Evolutionary conservation across 64 coral and sea anemone genomes (phyloP), one percentile per base, ranked within the genome.

Genomic region (Dendrophyllia cribrosa): DNA sequence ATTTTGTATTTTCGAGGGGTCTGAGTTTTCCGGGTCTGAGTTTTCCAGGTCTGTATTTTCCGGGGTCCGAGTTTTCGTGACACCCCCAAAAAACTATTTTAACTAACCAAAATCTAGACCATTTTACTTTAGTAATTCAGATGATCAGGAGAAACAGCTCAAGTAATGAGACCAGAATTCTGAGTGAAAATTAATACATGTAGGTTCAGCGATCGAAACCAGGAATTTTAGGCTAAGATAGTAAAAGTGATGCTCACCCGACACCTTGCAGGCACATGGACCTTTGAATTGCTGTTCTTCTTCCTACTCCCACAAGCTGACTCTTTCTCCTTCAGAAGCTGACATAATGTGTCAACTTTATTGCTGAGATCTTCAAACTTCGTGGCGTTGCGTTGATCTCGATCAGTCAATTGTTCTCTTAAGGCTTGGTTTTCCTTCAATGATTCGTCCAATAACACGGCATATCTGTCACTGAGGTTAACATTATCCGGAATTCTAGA

Each of bases 181-280:
- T 9, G 12, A 56, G 53, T 7, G 53, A 56, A 56, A 56, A 56
- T 9, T 56, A 56, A 56, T 12, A 56, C 5, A 6, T 6, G 53
- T 6, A 34, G 34, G 34, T 34, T 34, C 34, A 34, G 34, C 34
- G 3, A 9, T 56, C 7, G 7, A 56, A 56, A 56, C 7, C 7
- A 56, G 12, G 19, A 8, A 19, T 64, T 19, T 19, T 64, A 19
- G 4, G 61, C 17, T 64, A 1, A 64, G 17, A 64, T 64, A 19
- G 19, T 5, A 20, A 64, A 20, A 20, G 9, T 64, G 61, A 14
- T 64, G 14, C 71, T 74, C 45, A 74, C 71, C 13, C 43, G 25
- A 74, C 71, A 74, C 34, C 71, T 74, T 74, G 71, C 16, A 48
- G 71, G 71, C 5, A 74, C 71, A 17, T 47, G 71, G 43, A 74